Evolutionary conservation across 2,888 invertebrate species (phyloP).

Genomic region (Globia sparganii): DNA sequence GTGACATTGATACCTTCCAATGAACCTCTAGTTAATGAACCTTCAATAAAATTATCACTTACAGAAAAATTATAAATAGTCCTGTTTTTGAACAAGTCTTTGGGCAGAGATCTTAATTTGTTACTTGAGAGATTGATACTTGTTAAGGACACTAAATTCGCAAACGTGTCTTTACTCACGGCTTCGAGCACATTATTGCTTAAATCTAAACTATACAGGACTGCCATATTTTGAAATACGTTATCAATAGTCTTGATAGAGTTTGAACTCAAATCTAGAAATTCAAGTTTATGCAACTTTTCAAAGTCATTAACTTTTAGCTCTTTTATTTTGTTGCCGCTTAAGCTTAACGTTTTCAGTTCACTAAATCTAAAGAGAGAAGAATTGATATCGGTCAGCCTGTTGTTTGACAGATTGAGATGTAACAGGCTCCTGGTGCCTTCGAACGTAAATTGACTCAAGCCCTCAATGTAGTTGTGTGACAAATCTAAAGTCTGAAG

Average conservation of each 20-base stretch:
- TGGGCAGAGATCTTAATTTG: constrained; percentile 73
- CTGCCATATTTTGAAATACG: constrained; percentile 67
- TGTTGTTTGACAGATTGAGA: constrained; percentile 77
- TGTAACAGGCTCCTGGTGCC: constrained; percentile 73
- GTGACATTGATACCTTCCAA: constrained; percentile 77
- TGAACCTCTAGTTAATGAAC: constrained; percentile 73
- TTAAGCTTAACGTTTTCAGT: constrained; percentile 73
- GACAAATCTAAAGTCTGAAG: constrained; percentile 77
- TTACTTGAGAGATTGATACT: constrained; percentile 77
- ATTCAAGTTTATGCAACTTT: constrained; percentile 68
- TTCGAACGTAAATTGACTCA: constrained; percentile 76
- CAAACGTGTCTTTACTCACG: constrained; percentile 71
- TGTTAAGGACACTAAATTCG: constrained; percentile 61
- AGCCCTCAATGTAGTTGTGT: constrained; percentile 73
- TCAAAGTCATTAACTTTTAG: constrained; percentile 73
- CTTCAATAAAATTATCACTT: constrained; percentile 73
- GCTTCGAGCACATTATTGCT: constrained; percentile 73
- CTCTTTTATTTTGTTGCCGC: constrained; percentile 72
- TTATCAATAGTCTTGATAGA: constrained; percentile 70
- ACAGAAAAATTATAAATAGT: constrained; percentile 73
- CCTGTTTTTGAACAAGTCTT: constrained; percentile 75
- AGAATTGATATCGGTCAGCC: constrained; percentile 73
- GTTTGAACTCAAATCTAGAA: constrained; percentile 76
- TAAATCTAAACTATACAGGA: constrained; percentile 71
- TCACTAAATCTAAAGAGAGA: constrained; percentile 77